Conservation (phyloP, 1,140 invertebrate species). For the Bombus confusus region DNA sequence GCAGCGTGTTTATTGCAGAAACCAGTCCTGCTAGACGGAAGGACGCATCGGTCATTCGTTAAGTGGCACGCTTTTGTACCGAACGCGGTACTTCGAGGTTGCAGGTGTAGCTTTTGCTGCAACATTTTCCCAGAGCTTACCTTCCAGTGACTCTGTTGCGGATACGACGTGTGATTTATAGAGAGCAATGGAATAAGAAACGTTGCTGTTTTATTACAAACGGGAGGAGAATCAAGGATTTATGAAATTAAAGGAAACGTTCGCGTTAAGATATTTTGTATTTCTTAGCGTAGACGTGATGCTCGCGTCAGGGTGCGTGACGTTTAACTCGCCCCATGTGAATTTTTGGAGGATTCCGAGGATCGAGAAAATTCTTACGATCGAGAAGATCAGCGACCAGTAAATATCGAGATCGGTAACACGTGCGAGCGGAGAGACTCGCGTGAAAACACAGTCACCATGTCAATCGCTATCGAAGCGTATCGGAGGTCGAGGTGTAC, state of each 20-base stretch:
- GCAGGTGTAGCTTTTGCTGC: background rate
- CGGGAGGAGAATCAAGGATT: background rate
- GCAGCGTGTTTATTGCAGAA: constrained; percentile 6
- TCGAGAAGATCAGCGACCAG: too few species aligned
- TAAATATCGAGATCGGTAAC: background rate
- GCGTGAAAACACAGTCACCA: background rate
- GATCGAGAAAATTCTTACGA: too few species aligned
- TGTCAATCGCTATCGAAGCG: constrained; percentile 6
- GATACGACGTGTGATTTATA: background rate
- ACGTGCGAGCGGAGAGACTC: constrained; percentile 15
- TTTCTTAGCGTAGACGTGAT: constrained; percentile 17
- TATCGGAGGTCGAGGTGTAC: background rate
- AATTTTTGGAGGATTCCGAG: constrained; percentile 1
- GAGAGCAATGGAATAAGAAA: background rate
- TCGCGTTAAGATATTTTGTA: too few species aligned
- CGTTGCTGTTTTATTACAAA: background rate
- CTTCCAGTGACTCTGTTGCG: background rate
- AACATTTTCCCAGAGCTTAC: background rate
- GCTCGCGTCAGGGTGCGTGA: constrained; percentile 5
- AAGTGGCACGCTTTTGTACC: constrained; percentile 34
- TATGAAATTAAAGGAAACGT: too few species aligned
- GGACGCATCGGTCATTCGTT: constrained; percentile 21
- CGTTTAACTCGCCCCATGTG: background rate
- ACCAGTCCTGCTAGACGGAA: constrained; percentile 20
- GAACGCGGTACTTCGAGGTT: background rate